phyloP scores from a whole-genome alignment of 2,888 invertebrate genomes.

The Apodemia hepburni region DNA sequence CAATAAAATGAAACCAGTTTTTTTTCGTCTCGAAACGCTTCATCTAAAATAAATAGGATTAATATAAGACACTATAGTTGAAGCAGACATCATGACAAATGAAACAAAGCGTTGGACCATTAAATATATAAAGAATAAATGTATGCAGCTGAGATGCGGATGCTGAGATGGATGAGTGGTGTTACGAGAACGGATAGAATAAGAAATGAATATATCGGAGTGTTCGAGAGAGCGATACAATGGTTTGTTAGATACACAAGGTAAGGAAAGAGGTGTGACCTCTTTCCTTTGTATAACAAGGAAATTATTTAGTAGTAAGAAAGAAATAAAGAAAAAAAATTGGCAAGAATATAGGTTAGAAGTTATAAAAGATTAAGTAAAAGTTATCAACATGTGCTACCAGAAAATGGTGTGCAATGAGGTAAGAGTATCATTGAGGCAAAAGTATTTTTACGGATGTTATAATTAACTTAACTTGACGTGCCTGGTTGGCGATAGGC shows the following conservation, averaged over 20 bases:
- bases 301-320: too few relatives aligned
- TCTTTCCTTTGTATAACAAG: too few relatives aligned
- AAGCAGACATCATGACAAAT: neutral
- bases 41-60: neutral
- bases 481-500: too few relatives aligned
- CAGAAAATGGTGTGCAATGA: too few relatives aligned
- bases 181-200: conserved; percentile 9
- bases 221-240: neutral
- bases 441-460: too few relatives aligned
- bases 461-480: too few relatives aligned
- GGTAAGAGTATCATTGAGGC: too few relatives aligned
- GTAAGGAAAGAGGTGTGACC: too few relatives aligned
- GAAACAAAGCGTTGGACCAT: neutral
- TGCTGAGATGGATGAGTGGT: conserved; percentile 10
- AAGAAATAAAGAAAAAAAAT: too few relatives aligned
- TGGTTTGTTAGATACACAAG: neutral
- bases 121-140: conserved; percentile 3
- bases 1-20: neutral
- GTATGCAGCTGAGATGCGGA: conserved; percentile 7
- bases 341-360: too few relatives aligned
- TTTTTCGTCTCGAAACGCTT: neutral
- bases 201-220: conserved; percentile 7
- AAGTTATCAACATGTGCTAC: too few relatives aligned
- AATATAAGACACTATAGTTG: neutral
- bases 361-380: too few relatives aligned